A percentile compares a stretch with the other conserved stretches of the same genome.
Evolutionary conservation across 2,888 invertebrate species (phyloP).

Genomic region (Psylliodes chrysocephalus): DNA sequence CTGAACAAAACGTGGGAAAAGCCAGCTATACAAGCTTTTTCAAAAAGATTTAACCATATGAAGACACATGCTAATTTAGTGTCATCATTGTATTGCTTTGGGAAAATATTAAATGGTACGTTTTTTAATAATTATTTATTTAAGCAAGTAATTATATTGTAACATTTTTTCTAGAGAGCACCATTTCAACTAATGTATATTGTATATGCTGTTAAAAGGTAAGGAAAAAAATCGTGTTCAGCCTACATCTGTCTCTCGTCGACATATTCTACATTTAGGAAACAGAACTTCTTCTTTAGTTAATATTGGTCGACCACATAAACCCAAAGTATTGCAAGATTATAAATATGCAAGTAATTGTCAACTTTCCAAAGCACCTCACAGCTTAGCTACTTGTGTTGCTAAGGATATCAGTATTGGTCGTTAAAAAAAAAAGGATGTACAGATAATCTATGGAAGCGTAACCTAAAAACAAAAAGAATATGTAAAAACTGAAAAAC

Average conservation of each 20-base stretch:
- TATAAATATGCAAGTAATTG: constrained; percentile 4
- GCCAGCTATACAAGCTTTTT: no score
- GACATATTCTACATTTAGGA: background rate
- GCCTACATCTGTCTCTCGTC: constrained; percentile 10
- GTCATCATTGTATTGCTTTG: no score
- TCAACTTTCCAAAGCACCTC: background rate
- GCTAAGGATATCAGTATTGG: constrained; percentile 2
- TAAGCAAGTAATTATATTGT: no score
- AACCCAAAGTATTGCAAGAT: constrained; percentile 3
- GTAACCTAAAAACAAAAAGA: no score
- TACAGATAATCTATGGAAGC: background rate
- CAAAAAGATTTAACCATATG: no score
- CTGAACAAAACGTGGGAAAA: no score
- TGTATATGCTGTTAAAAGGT: constrained; percentile 11
- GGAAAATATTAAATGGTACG: no score
- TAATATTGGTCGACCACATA: constrained; percentile 11
- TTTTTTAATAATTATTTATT: no score
- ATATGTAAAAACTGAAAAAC: no score
- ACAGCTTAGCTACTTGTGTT: constrained; percentile 4
- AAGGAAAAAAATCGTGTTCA: constrained; percentile 14
- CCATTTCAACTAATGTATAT: background rate
- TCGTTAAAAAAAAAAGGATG: constrained; percentile 3
- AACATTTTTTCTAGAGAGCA: background rate
- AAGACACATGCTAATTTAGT: no score
- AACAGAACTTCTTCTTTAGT: background rate